Conservation (phyloP, 2,113 vertebrate genomes). For the Rattus norvegicus region GRCr8 NC_086020.1:52713001-52713500, state of each 20-base stretch:
- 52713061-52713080: conserved; percentile 46
- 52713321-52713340: background rate
- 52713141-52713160: background rate
- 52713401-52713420: background rate
- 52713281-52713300: background rate
- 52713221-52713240: background rate
- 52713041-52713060: background rate
- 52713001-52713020: background rate
- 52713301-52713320: no score
- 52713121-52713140: background rate
- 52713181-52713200: background rate
- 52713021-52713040: conserved; percentile 22
- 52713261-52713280: background rate
- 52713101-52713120: background rate
- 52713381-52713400: accelerated
- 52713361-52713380: background rate
- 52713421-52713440: background rate
- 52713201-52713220: background rate
- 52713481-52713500: background rate
- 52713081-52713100: background rate
- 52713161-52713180: background rate
- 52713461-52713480: background rate
- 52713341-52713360: background rate
- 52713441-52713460: background rate
- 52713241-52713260: background rate